Conservation (phyloP, 1,140 invertebrate genomes). For the Aphidius gifuensis region DNA sequence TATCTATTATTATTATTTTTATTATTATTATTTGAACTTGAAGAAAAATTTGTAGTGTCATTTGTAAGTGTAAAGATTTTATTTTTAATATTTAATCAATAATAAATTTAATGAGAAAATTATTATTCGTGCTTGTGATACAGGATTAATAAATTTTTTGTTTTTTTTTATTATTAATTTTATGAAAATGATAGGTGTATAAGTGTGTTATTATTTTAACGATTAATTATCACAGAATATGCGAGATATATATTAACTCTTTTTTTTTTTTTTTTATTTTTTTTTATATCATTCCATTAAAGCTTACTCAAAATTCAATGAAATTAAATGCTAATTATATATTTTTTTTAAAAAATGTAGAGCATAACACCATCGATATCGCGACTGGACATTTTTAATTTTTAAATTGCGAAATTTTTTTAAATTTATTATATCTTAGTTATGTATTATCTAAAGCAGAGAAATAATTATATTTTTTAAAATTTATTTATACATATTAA, state of each 20-base stretch:
- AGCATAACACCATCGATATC: conserved; percentile 32
- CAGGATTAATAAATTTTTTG: conserved; percentile 1
- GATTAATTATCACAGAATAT: conserved; percentile 55
- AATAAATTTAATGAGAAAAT: background rate
- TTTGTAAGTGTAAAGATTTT: conserved; percentile 42
- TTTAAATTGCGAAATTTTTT: no score
- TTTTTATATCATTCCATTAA: conserved; percentile 34
- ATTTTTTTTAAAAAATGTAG: conserved; percentile 19
- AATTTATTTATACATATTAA: no score
- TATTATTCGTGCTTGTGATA: background rate
- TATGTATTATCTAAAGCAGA: no score
- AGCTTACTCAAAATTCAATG: conserved; percentile 45
- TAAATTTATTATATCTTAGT: no score
- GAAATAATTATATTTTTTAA: no score
- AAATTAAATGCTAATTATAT: conserved; percentile 29
- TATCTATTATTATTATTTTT: no score
- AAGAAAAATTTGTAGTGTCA: no score
- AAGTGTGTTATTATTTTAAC: conserved; percentile 32
- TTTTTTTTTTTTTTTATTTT: conserved; percentile 23
- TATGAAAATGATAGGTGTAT: conserved; percentile 28
- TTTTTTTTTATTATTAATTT: conserved; percentile 17
- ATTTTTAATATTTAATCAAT: conserved; percentile 2
- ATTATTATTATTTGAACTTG: no score
- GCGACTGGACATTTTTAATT: no score
- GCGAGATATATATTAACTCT: conserved; percentile 43